phyloP scores from a whole-genome alignment of 2,888 invertebrate species.

The Calameuta filiformis region DNA sequence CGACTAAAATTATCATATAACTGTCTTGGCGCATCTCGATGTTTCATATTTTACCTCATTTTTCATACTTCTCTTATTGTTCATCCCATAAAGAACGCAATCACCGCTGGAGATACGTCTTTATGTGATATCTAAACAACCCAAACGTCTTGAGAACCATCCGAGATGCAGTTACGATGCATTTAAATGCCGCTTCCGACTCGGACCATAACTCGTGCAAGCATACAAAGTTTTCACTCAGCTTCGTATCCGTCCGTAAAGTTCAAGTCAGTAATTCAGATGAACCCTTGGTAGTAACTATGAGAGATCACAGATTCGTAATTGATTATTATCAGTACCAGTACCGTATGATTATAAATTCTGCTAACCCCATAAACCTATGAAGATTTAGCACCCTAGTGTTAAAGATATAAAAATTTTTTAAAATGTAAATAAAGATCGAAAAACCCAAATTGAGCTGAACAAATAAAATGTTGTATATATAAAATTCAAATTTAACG shows the following conservation, averaged over 20 bases:
- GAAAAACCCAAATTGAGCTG: no score
- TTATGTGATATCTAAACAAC: not conserved
- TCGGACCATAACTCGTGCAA: conserved; percentile 19
- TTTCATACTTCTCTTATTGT: not conserved
- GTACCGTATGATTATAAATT: not conserved
- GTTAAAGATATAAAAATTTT: not conserved
- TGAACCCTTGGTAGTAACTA: not conserved
- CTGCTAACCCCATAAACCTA: not conserved
- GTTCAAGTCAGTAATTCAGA: not conserved
- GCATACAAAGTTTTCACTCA: conserved; percentile 38
- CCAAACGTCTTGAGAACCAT: conserved; percentile 32
- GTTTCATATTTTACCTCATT: not conserved
- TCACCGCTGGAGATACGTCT: not conserved
- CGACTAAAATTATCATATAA: not conserved
- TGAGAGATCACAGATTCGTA: no score
- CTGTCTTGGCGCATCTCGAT: not conserved
- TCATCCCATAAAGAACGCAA: not conserved
- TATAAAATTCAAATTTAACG: no score
- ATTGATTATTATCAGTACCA: no score
- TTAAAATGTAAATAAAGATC: no score
- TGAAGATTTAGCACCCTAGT: not conserved
- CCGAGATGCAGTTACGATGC: conserved; percentile 26
- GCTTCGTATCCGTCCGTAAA: not conserved
- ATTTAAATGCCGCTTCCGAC: conserved; percentile 35
- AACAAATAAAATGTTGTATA: no score